Percentiles rank a stretch among this genome's conserved stretches.
Conservation (phyloP, 2,113 vertebrate species). For the Muntiacus reevesi region DNA sequence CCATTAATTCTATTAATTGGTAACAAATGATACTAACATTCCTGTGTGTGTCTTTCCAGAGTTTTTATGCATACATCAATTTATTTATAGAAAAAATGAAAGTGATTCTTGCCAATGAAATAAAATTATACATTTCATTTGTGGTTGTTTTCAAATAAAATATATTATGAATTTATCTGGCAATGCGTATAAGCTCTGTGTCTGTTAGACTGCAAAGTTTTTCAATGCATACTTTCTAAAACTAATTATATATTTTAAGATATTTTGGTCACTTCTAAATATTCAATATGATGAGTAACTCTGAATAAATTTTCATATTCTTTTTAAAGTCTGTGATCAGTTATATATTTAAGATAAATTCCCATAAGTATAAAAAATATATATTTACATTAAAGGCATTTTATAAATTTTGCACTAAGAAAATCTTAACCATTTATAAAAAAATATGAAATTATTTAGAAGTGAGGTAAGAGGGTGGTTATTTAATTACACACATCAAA, state of each 20-base stretch:
- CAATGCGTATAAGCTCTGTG: neutral
- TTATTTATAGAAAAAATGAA: neutral
- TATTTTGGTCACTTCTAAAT: neutral
- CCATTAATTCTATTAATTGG: neutral
- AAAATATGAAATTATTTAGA: neutral
- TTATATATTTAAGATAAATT: neutral
- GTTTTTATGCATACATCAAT: neutral
- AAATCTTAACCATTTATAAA: neutral
- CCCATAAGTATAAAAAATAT: neutral
- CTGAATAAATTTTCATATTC: neutral
- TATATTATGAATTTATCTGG: neutral
- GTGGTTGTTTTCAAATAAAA: neutral
- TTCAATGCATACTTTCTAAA: neutral
- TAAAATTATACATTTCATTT: neutral
- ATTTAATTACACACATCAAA: neutral
- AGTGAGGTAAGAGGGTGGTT: neutral
- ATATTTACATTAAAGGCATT: neutral
- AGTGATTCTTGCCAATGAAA: neutral
- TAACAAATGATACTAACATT: neutral
- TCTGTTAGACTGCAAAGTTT: neutral
- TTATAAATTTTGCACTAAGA: neutral
- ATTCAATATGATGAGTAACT: neutral
- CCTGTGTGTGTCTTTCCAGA: neutral
- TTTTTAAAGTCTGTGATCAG: neutral
- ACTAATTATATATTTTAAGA: neutral